Evolutionary conservation across 2,797 vertebrate genomes (phyloP), one percentile per base, ranked within the genome.

Genomic region (Premnoplex brunnescens): DNA sequence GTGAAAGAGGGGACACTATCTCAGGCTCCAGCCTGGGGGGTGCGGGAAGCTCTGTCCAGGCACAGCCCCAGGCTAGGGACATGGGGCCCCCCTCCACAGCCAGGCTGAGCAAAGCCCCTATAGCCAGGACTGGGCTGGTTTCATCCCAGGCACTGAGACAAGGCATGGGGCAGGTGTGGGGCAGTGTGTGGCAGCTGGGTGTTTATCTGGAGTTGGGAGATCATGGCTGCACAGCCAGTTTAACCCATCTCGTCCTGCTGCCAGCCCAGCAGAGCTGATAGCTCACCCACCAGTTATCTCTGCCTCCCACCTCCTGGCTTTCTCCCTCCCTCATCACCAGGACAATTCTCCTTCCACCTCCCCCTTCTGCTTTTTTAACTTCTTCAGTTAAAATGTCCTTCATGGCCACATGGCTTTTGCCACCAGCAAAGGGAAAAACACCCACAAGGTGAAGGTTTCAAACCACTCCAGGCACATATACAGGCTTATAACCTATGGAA

Each of bases 81-180:
- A 7, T 0, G 2, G 22, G 13, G 6, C 0, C 1, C 2, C 8
- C 22, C 28, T 8, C 9, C 34, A 3, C 8, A 22, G 17, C 19
- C 75, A 43, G 43, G 48, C 36, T 77, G n/a, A 81, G 44, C 46
- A 73, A 52, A 82, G 72, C 22, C 28, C n/a, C 16, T 0, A 1
- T 23, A 67, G 37, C 15, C 13, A 1, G 10, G 27, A 26, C 34
- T 0, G 7, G 62, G 66, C 48, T 73, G 59, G 41, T 37, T 80
- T 52, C 34, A 64, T 4, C 7, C 28, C 3, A 7, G 52, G 24
- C 6, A 4, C 52, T 34, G 72, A 66, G 55, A 51, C 36, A 24
- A 37, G 88, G 64, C 1, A 2, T 20, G 30, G 71, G 64, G 43
- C 1, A 27, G 72, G 71, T 16, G 37, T 60, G 49, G 60, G 30